These are phyloP conservation scores for Geodia barretti DNA, from an alignment of 37 sponge, comb jelly and placozoan species.

Conservation along the genomic window DNA sequence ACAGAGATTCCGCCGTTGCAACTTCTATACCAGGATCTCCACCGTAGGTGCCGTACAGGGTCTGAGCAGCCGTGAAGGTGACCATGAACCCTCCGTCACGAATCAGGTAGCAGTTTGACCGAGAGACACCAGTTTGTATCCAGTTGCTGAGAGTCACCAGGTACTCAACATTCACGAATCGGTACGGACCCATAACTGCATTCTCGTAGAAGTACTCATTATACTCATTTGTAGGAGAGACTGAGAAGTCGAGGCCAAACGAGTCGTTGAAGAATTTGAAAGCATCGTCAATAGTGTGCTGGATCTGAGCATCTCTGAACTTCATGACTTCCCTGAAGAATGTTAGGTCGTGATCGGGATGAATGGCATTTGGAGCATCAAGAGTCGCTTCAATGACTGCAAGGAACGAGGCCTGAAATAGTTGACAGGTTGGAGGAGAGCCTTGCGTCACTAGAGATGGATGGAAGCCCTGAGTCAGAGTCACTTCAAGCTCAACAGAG, in stretches of 20 bases:
- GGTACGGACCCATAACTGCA: conserved; percentile 3
- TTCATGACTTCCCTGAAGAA: conserved; percentile 8
- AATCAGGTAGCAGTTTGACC: conserved; percentile 7
- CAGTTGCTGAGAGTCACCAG: conserved; percentile 8
- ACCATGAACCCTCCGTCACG: conserved; percentile 12
- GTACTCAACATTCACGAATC: not conserved
- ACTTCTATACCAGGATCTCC: conserved; percentile 9
- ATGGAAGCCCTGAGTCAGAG: no score
- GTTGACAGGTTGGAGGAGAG: no score
- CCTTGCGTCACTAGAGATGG: no score
- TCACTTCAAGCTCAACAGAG: no score
- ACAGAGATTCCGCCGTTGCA: not conserved
- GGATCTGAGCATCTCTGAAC: conserved; percentile 19
- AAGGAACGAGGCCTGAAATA: not conserved
- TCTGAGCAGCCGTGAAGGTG: conserved; percentile 1
- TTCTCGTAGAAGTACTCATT: not conserved
- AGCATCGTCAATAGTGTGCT: conserved; percentile 12
- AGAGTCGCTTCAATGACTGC: not conserved
- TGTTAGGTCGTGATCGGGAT: conserved; percentile 1
- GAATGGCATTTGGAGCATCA: not conserved
- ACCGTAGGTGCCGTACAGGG: conserved; percentile 13
- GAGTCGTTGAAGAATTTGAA: conserved; percentile 11
- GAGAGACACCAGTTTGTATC: not conserved
- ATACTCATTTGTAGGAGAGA: not conserved
- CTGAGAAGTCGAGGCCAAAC: conserved; percentile 35